phyloP scores from a whole-genome alignment of 2,797 vertebrate genomes.

The Podargus strigoides region DNA sequence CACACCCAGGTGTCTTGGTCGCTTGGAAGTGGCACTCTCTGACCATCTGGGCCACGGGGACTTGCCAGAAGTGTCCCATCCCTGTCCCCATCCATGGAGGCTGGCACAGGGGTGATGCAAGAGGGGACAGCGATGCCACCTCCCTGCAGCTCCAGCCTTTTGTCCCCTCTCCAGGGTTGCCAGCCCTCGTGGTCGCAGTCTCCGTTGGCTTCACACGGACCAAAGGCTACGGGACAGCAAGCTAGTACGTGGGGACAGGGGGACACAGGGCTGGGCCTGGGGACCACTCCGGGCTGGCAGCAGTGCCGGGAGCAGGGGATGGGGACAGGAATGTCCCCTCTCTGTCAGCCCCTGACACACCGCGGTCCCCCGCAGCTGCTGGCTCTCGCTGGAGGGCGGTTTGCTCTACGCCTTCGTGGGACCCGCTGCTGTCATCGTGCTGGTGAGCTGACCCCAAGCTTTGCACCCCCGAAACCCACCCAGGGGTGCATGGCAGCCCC shows the following conservation, averaged over 20 bases:
- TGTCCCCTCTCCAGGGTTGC: slow-evolving; percentile 81
- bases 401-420: slow-evolving; percentile 96
- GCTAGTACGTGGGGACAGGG: slow-evolving; percentile 85
- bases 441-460: slow-evolving; percentile 79
- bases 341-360: background rate
- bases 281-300: background rate
- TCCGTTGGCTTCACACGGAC: slow-evolving; percentile 97
- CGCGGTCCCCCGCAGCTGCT: slow-evolving; percentile 79
- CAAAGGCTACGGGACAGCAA: slow-evolving; percentile 95
- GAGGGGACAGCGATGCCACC: background rate
- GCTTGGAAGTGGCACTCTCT: background rate
- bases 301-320: background rate
- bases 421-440: slow-evolving; percentile 94
- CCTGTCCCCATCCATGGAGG: background rate
- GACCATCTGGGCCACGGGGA: fast-evolving
- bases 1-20: background rate
- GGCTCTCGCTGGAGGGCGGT: slow-evolving; percentile 95
- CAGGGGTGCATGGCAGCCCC: background rate
- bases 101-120: background rate
- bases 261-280: background rate
- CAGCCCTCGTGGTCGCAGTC: slow-evolving; percentile 95
- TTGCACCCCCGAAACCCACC: background rate
- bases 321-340: background rate
- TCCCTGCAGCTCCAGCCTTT: background rate
- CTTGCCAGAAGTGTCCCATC: background rate